These are phyloP conservation scores for Ophion slaviceki DNA, from an alignment of 2,888 invertebrate genomes.

Conservation along the genomic window DNA sequence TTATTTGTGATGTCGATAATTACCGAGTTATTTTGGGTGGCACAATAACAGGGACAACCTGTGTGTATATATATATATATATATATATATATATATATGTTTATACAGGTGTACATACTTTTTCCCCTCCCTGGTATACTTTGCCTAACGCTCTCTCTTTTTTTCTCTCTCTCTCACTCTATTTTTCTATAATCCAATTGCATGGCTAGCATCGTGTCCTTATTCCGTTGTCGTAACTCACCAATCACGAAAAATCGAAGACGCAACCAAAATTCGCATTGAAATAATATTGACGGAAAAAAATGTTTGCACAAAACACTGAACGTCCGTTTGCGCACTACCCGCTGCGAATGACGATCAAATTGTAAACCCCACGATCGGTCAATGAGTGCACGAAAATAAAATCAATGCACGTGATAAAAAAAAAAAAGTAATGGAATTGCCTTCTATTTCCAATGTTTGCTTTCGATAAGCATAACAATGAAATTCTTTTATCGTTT, in stretches of 20 bases:
- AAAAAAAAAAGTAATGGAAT: background rate
- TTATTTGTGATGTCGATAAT: too few species aligned
- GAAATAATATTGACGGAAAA: constrained; percentile 14
- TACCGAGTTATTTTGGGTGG: too few species aligned
- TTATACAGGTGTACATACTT: constrained; percentile 5
- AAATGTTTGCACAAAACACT: constrained; percentile 34
- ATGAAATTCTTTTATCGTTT: too few species aligned
- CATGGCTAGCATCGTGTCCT: constrained; percentile 76
- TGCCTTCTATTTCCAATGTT: too few species aligned
- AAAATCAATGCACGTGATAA: constrained; percentile 57
- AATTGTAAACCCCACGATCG: constrained; percentile 47
- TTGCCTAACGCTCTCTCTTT: background rate
- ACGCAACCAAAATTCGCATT: constrained; percentile 19
- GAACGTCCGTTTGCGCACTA: constrained; percentile 55
- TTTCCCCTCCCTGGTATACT: background rate
- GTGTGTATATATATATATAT: background rate
- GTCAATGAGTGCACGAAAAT: constrained; percentile 44
- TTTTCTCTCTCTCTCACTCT: constrained; percentile 21
- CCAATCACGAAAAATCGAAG: constrained; percentile 45
- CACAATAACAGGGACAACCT: too few species aligned
- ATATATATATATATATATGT: too few species aligned
- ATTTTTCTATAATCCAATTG: constrained; percentile 66
- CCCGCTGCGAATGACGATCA: constrained; percentile 11
- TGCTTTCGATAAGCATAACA: too few species aligned
- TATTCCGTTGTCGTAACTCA: constrained; percentile 68